phyloP scores from a whole-genome alignment of 2,113 vertebrate species.

The Psittacara wagleri region DNA sequence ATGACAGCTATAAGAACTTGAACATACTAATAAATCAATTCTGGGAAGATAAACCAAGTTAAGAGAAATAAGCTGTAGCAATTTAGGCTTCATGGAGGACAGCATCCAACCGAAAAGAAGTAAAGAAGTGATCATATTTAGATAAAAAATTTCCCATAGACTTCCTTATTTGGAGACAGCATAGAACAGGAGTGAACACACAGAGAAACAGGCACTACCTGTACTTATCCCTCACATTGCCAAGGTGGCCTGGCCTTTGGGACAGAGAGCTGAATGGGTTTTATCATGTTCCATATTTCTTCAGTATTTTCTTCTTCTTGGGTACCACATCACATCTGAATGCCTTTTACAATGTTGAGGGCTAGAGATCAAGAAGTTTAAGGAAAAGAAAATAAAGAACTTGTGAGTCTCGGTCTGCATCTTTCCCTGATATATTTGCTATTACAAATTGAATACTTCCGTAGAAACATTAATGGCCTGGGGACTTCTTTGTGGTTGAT shows the following conservation, averaged over 20 bases:
- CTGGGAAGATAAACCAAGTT: background rate
- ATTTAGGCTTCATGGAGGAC: background rate
- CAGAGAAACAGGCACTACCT: background rate
- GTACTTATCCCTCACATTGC: too few relatives aligned
- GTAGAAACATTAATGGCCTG: background rate
- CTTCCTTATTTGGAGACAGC: background rate
- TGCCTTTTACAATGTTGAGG: background rate
- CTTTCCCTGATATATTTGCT: background rate
- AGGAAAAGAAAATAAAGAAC: background rate
- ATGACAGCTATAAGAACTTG: background rate
- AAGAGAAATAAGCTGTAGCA: background rate
- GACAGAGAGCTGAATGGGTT: too few relatives aligned
- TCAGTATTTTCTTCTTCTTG: background rate
- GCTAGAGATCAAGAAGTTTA: background rate
- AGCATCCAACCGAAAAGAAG: background rate
- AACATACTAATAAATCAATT: slow-evolving; percentile 7
- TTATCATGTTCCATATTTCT: background rate
- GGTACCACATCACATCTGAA: background rate
- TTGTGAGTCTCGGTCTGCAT: background rate
- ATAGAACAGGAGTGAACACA: background rate
- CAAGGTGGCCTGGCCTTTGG: too few relatives aligned
- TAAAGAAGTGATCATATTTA: background rate
- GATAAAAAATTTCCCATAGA: background rate
- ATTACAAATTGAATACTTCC: background rate
- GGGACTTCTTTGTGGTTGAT: background rate